These are phyloP conservation scores for Triops longicaudatus DNA, from an alignment of 1,140 invertebrate genomes.

Conservation along the genomic window DNA sequence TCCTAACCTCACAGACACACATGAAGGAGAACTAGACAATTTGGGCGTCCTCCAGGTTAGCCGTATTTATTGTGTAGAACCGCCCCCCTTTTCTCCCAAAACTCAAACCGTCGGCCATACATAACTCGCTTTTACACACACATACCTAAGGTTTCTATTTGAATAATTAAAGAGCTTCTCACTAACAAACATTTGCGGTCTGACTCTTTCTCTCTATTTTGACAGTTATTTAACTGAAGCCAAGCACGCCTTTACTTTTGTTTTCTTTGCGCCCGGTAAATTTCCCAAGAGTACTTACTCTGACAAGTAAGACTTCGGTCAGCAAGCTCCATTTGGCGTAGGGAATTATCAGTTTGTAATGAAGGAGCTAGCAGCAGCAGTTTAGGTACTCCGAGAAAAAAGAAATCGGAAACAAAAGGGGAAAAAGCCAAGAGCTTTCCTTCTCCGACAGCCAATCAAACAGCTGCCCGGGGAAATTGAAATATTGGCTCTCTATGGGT, in stretches of 20 bases:
- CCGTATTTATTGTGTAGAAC: slow-evolving; percentile 4
- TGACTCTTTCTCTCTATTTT: background rate
- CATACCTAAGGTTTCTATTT: background rate
- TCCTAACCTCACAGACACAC: background rate
- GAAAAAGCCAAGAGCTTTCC: background rate
- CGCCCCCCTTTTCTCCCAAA: background rate
- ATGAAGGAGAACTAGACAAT: background rate
- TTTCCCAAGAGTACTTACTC: too few species aligned
- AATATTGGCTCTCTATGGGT: slow-evolving; percentile 3
- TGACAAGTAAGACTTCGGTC: background rate
- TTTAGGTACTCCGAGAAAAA: background rate
- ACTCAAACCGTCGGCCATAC: background rate
- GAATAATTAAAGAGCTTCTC: background rate
- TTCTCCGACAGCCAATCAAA: background rate
- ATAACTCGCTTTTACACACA: background rate
- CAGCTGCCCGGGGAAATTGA: background rate
- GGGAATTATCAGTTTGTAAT: background rate
- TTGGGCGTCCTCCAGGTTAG: slow-evolving; percentile 13
- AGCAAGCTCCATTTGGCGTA: background rate
- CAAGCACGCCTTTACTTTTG: background rate
- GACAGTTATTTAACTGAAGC: background rate
- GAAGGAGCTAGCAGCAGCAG: background rate
- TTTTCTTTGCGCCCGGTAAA: too few species aligned
- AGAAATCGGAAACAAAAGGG: background rate
- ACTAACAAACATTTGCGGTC: background rate